These are phyloP conservation scores for Tubulanus polymorphus DNA, from an alignment of 2,888 invertebrate genomes.

Conservation along the genomic window DNA sequence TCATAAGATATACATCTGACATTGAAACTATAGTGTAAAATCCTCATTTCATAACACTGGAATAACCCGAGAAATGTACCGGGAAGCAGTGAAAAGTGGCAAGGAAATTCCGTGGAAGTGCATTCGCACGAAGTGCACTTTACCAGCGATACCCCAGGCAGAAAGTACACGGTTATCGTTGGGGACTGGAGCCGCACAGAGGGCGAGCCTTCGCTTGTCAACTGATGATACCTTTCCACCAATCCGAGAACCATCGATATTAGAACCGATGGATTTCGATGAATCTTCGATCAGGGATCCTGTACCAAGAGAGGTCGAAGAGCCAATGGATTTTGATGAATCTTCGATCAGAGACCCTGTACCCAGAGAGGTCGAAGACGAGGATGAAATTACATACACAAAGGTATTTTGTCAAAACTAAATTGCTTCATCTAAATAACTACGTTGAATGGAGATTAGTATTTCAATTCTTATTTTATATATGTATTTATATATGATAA, in stretches of 20 bases:
- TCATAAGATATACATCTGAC: too few species aligned
- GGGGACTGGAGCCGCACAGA: neutral
- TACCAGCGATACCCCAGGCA: neutral
- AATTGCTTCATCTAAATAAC: too few species aligned
- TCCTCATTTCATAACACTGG: too few species aligned
- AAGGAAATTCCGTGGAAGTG: neutral
- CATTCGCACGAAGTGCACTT: neutral
- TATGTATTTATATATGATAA: too few species aligned
- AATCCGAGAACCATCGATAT: too few species aligned
- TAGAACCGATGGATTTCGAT: neutral
- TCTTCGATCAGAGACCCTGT: neutral
- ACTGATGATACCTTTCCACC: too few species aligned
- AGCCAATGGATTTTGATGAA: neutral
- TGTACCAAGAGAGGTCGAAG: neutral
- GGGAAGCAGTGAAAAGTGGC: neutral
- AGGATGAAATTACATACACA: neutral
- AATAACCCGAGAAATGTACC: neutral
- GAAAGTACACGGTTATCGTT: neutral
- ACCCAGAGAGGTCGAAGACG: neutral
- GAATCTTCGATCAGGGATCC: neutral
- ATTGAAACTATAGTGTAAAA: too few species aligned
- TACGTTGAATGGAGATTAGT: too few species aligned
- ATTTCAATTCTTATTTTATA: too few species aligned
- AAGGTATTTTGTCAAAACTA: too few species aligned
- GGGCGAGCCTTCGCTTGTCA: too few species aligned